A percentile compares a stretch with the other conserved stretches of the same genome.
Conservation (phyloP, 1,140 invertebrate genomes). For the Ostrea edulis region DNA sequence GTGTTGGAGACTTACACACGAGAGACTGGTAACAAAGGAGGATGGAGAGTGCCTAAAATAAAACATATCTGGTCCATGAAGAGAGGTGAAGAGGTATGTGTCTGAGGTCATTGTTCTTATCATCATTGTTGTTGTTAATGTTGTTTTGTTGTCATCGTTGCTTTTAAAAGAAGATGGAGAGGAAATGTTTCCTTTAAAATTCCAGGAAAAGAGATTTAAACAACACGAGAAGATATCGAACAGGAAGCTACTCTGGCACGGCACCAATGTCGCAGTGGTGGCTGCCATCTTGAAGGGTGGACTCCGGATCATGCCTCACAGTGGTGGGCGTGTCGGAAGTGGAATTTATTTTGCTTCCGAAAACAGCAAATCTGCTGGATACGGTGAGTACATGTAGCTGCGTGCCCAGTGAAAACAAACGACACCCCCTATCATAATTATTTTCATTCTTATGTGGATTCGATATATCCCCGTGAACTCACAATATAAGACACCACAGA, state of each 20-base stretch:
- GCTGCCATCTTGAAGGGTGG: constrained; percentile 81
- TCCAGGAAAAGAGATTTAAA: constrained; percentile 69
- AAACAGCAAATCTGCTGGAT: constrained; percentile 78
- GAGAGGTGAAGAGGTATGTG: constrained; percentile 75
- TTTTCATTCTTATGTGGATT: no score
- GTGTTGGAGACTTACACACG: constrained; percentile 77
- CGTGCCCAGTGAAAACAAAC: no score
- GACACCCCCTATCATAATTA: no score
- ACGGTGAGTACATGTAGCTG: constrained; percentile 73
- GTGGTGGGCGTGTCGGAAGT: constrained; percentile 79
- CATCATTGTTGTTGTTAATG: no score
- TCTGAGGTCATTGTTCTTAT: no score
- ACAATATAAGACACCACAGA: no score
- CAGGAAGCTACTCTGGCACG: constrained; percentile 81
- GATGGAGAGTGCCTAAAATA: constrained; percentile 69
- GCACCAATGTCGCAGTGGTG: constrained; percentile 81
- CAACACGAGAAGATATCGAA: constrained; percentile 74
- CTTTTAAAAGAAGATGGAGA: not conserved
- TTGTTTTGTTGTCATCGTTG: no score
- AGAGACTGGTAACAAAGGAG: constrained; percentile 64
- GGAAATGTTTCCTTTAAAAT: not conserved
- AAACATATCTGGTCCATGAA: constrained; percentile 78
- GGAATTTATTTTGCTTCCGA: constrained; percentile 82
- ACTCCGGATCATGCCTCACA: constrained; percentile 81
- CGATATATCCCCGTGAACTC: no score